Conservation (phyloP, 53 echinoderm and acorn worm species). For the Astropecten irregularis region DNA sequence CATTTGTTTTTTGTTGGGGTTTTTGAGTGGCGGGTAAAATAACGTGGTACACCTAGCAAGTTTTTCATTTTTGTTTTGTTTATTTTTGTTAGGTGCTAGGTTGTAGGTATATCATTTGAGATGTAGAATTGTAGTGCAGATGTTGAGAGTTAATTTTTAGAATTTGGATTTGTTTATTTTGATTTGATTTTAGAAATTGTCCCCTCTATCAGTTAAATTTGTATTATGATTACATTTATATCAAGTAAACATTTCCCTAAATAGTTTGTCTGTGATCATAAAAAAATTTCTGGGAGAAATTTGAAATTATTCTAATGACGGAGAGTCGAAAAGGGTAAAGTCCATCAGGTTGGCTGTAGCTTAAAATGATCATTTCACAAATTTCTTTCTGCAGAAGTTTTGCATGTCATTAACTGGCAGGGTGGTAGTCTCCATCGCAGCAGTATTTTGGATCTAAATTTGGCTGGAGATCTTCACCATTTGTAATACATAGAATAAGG, state of each 20-base stretch:
- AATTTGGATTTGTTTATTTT: not conserved
- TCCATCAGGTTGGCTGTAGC: no score
- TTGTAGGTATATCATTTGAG: not conserved
- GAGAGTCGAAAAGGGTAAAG: no score
- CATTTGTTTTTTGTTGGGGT: not conserved
- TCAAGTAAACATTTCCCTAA: no score
- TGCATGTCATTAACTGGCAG: no score
- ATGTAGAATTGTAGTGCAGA: not conserved
- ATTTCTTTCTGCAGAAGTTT: no score
- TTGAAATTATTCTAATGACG: not conserved
- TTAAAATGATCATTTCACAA: not conserved
- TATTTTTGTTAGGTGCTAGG: no score
- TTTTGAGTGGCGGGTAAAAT: slow-evolving; percentile 23
- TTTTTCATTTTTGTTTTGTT: not conserved
- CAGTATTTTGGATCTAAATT: no score
- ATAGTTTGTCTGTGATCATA: no score
- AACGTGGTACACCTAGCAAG: not conserved
- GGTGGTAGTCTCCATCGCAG: no score
- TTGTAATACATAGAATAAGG: no score
- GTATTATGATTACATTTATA: not conserved
- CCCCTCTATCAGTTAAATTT: not conserved
- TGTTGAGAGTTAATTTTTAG: not conserved
- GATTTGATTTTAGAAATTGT: not conserved
- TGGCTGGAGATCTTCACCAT: no score
- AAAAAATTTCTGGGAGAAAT: not conserved